Evolutionary conservation across 2,888 invertebrate genomes (phyloP), one percentile per base, ranked within the genome.

Genomic region (Oxytorus armatus): DNA sequence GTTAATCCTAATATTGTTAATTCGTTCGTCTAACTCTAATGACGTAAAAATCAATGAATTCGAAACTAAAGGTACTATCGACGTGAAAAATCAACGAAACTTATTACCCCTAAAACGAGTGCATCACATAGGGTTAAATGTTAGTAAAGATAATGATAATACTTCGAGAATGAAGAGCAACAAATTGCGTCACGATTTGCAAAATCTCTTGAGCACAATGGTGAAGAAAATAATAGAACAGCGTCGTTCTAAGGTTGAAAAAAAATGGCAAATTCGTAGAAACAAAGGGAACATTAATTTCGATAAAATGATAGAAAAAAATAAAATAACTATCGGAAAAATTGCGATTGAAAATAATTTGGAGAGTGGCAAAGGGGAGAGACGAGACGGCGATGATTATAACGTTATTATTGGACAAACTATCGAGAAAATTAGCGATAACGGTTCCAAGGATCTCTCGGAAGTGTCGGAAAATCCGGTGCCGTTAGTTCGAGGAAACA

Each of bases 171-270:
- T 25, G 11, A 59, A 23, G 25, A 57, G 33, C n/a, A 44, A 57
- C 10, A 59, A 55, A 42, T 25, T 81, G 18, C 55, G 77, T 2
- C 42, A 78, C 10, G 18, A 65, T 61, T 66, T 82, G 36, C 63
- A 76, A 39, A 18, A 57, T 39, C 36, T 72, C 18, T 57, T 82
- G 75, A 53, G 51, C 7, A 57, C 21, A 0, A 57, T 82, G 53
- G 66, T 72, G 7, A 75, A 63, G 33, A 73, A 33, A 42, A 72
- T 77, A 73, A 76, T 79, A 53, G 39, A 57, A 8, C 11, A n/a
- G 14, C 44, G 55, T 5, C 73, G 59, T 16, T 23, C 1, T 29
- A 65, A 59, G 29, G 16, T 16, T 59, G 10, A 5, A 4, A 42
- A 68, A 42, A 74, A 21, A 61, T 8, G 21, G 53, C 4, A 11